Evolutionary conservation across 2,113 vertebrate genomes (phyloP), one percentile per base, ranked within the genome.

Genomic region (Synchiropus splendidus): DNA sequence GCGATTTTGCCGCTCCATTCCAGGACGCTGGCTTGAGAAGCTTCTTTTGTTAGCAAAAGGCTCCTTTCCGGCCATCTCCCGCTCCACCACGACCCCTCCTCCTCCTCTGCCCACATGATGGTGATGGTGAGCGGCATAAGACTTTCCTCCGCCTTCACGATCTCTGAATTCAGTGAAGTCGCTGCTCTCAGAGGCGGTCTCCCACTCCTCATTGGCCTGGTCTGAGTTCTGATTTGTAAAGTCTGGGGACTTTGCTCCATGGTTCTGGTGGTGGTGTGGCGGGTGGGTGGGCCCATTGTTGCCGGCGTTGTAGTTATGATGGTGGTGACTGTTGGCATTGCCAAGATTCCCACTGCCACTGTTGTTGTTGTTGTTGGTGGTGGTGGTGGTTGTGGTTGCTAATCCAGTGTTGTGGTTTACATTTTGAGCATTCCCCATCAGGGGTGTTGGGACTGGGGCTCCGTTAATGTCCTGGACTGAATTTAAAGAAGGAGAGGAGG

Each of bases 121-220:
- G 54, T 78, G 80, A 52, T 81, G 85, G 60, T 82, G 81, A 12
- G 72, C 81, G 42, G 66, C 54, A 17, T 74, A 83, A 1, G 79
- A 61, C 42, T 82, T 74, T 1, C 77, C 74, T 16, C 74, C 68
- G 30, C 54, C 75, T 42, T 90, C 83, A 67, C 88, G 21, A 18
- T 89, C 89, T 38, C 88, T 77, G 62, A 89, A 89, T 71, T 94
- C 92, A 0, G 89, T 87, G 74, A 94, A 94, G 82, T 94, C 92
- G 2, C 92, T 94, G 78, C 92, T 94, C 75, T 94, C 92, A 0
- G 91, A 92, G 1, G 92, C 92, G 0, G 92, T 94, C 72, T 94
- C 92, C 92, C 92, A 94, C 50, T 94, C 92, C 74, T 94, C 91
- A 0, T 94, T 94, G 41, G 92, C 92, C 78, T 94, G 92, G 70